Evolutionary conservation across 2,797 vertebrate species (phyloP).

Genomic region (Sardinella longiceps): DNA sequence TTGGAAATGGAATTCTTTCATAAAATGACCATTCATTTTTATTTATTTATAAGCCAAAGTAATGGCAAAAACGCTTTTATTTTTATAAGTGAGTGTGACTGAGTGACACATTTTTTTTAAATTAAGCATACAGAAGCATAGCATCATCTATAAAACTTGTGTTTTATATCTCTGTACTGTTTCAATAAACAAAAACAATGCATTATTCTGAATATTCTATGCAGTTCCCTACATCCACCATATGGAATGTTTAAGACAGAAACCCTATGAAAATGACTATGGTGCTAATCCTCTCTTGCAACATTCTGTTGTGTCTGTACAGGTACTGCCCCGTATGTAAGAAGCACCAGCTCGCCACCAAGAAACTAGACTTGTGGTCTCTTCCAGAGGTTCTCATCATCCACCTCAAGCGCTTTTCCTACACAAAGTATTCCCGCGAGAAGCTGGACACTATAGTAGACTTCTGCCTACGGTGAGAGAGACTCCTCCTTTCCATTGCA

Average conservation of each 20-base stretch:
- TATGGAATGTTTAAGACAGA: no score
- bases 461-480: constrained; percentile 82
- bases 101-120: background rate
- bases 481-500: constrained; percentile 23
- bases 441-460: constrained; percentile 88
- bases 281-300: no score
- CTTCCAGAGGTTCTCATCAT: constrained; percentile 87
- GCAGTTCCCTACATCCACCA: no score
- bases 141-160: background rate
- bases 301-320: constrained; percentile 20
- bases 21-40: background rate
- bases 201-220: no score
- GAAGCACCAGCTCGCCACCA: constrained; percentile 87
- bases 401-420: constrained; percentile 89
- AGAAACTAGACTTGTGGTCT: constrained; percentile 89
- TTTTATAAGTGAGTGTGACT: background rate
- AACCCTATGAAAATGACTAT: no score
- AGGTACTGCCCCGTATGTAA: constrained; percentile 90
- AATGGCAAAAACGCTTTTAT: background rate
- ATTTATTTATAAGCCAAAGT: background rate
- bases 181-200: no score
- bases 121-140: background rate
- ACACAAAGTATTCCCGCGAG: constrained; percentile 85
- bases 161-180: background rate
- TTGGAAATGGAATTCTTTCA: background rate